A percentile compares a stretch with the other conserved stretches of the same genome.
phyloP scores from a whole-genome alignment of 2,888 invertebrate species.

The Prosopocoilus inquinatus region DNA sequence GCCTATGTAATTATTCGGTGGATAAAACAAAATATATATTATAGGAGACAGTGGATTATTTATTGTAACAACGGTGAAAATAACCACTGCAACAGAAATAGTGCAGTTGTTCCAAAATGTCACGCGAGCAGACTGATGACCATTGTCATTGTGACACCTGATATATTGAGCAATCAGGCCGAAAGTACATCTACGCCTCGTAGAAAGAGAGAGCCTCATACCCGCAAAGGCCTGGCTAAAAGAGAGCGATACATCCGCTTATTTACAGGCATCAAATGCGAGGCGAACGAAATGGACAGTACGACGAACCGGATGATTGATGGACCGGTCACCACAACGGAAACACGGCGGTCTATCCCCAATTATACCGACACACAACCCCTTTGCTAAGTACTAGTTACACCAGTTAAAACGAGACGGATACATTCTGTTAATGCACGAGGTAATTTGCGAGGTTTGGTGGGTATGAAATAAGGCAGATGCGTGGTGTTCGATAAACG shows the following conservation, averaged over 20 bases:
- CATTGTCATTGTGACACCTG: slow-evolving; percentile 43
- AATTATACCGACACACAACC: slow-evolving; percentile 17
- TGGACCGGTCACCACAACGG: slow-evolving; percentile 25
- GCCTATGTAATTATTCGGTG: no score
- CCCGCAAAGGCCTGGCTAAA: not conserved
- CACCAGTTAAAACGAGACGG: slow-evolving; percentile 14
- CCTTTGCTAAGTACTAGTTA: slow-evolving; percentile 19
- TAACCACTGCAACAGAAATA: slow-evolving; percentile 10
- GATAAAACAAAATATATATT: not conserved
- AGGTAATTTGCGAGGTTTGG: no score
- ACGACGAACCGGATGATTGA: slow-evolving; percentile 21
- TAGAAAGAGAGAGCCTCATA: slow-evolving; percentile 6
- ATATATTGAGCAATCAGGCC: slow-evolving; percentile 38
- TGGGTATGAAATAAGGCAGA: no score
- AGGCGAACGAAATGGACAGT: not conserved
- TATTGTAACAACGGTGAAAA: slow-evolving; percentile 11
- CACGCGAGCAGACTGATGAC: slow-evolving; percentile 37
- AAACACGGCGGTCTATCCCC: slow-evolving; percentile 19
- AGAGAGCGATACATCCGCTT: slow-evolving; percentile 1
- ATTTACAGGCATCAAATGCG: no score
- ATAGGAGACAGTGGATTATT: slow-evolving; percentile 5
- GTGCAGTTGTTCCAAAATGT: slow-evolving; percentile 20
- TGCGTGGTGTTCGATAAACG: no score
- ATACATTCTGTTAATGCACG: not conserved
- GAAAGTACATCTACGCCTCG: slow-evolving; percentile 23